phyloP scores from a whole-genome alignment of 2,888 invertebrate species.

The Drosophila pullipes region DNA sequence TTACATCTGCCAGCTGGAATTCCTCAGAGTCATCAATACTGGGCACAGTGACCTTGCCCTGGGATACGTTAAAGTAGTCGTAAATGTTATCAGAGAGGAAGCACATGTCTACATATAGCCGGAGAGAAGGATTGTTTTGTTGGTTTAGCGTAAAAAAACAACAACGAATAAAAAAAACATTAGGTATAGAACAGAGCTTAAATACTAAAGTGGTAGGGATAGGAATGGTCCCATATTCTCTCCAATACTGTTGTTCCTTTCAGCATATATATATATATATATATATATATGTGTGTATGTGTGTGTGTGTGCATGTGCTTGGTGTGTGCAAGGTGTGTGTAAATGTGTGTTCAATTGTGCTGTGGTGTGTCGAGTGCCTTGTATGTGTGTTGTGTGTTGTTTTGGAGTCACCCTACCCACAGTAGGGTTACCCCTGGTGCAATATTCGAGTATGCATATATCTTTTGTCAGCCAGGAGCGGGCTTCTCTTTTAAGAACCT shows the following conservation, averaged over 20 bases:
- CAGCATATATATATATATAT: conserved; percentile 3
- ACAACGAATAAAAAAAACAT: conserved; percentile 35
- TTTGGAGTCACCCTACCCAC: conserved; percentile 18
- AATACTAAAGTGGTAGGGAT: conserved; percentile 34
- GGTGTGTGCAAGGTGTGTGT: conserved; percentile 11
- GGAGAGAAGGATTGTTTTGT: conserved; percentile 81
- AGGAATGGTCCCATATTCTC: conserved; percentile 11
- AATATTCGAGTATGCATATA: conserved; percentile 22
- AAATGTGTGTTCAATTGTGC: conserved; percentile 13
- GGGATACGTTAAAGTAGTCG: conserved; percentile 97
- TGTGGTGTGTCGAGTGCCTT: neutral
- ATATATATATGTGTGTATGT: neutral
- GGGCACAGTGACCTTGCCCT: conserved; percentile 98
- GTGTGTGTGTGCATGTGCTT: conserved; percentile 16
- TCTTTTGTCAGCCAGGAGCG: conserved; percentile 82
- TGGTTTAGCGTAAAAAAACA: conserved; percentile 61
- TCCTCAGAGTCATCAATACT: conserved; percentile 98
- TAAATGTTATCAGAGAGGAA: conserved; percentile 94
- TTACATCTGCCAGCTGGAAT: conserved; percentile 94
- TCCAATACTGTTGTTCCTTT: conserved; percentile 12
- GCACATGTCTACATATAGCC: conserved; percentile 89
- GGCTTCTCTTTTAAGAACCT: conserved; percentile 65
- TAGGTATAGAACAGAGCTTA: conserved; percentile 36
- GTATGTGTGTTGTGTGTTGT: conserved; percentile 12
- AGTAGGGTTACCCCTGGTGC: conserved; percentile 17